Evolutionary conservation across 2,888 invertebrate species (phyloP).

Genomic region (Erebia aethiops): DNA sequence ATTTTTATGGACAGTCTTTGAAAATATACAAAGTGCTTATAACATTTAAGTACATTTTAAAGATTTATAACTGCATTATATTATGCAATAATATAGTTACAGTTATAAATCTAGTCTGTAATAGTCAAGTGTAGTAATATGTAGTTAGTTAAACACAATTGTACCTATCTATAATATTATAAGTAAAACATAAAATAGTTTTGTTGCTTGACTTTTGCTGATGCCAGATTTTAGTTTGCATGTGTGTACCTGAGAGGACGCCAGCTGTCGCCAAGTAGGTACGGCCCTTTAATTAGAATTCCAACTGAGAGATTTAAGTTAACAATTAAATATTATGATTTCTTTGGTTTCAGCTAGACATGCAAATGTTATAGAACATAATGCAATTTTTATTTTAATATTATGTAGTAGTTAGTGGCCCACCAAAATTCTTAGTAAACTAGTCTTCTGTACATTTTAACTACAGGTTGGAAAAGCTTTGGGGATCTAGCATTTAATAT

Average conservation of each 20-base stretch:
- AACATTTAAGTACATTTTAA: not conserved
- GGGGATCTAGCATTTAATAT: not conserved
- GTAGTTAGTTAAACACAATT: no score
- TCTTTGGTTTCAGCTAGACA: not conserved
- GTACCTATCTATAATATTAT: no score
- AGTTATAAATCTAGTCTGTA: no score
- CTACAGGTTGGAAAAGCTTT: not conserved
- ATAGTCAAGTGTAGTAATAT: not conserved
- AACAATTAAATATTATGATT: not conserved
- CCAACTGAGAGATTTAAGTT: no score
- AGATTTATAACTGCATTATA: not conserved
- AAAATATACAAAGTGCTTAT: constrained; percentile 10
- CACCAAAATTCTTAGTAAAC: not conserved
- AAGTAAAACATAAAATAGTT: not conserved
- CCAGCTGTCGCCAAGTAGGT: no score
- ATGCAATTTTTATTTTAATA: not conserved
- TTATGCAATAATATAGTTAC: no score
- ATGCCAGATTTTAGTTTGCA: not conserved
- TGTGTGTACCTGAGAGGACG: no score
- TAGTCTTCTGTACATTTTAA: not conserved
- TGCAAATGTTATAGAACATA: no score
- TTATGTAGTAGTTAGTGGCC: not conserved
- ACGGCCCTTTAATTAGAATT: no score
- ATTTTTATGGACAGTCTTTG: constrained; percentile 28
- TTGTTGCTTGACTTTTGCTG: not conserved